A percentile compares a stretch with the other conserved stretches of the same genome.
Evolutionary conservation across 2,113 vertebrate species (phyloP).

Genomic region (Gnathonemus longibarbis): DNA sequence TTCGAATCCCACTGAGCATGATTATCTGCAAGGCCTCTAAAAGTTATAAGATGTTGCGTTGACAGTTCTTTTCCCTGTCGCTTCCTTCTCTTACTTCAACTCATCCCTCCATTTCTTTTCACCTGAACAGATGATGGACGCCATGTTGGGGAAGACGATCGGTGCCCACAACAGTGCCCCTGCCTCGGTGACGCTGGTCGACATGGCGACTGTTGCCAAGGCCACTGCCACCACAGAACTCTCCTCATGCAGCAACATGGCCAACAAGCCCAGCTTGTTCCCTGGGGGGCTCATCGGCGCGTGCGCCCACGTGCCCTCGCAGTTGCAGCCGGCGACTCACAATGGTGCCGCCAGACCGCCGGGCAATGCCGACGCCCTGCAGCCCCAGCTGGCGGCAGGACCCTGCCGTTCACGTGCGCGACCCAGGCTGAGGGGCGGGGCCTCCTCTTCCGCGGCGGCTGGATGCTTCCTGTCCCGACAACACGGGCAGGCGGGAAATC

Average conservation of each 20-base stretch:
- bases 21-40: neutral
- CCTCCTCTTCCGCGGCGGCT: neutral
- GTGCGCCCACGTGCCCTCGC: slow-evolving; percentile 32
- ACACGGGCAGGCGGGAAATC: slow-evolving; percentile 41
- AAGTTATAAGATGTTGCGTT: too few species aligned
- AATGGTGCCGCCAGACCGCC: neutral
- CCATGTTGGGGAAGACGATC: slow-evolving; percentile 54
- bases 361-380: slow-evolving; percentile 25
- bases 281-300: slow-evolving; percentile 42
- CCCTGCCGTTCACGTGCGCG: neutral
- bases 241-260: neutral
- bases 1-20: neutral
- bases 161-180: slow-evolving; percentile 38
- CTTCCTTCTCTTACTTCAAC: neutral
- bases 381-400: slow-evolving; percentile 24
- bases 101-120: neutral
- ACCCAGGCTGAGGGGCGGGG: neutral
- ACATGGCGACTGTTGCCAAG: slow-evolving; percentile 40
- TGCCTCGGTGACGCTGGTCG: slow-evolving; percentile 33
- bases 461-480: slow-evolving; percentile 27
- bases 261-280: slow-evolving; percentile 43
- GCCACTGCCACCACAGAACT: slow-evolving; percentile 33
- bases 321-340: slow-evolving; percentile 25
- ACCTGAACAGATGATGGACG: slow-evolving; percentile 58
- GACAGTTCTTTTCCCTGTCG: neutral